These are phyloP conservation scores for Eledona agricola DNA, from an alignment of 2,888 invertebrate species.

Conservation along the genomic window DNA sequence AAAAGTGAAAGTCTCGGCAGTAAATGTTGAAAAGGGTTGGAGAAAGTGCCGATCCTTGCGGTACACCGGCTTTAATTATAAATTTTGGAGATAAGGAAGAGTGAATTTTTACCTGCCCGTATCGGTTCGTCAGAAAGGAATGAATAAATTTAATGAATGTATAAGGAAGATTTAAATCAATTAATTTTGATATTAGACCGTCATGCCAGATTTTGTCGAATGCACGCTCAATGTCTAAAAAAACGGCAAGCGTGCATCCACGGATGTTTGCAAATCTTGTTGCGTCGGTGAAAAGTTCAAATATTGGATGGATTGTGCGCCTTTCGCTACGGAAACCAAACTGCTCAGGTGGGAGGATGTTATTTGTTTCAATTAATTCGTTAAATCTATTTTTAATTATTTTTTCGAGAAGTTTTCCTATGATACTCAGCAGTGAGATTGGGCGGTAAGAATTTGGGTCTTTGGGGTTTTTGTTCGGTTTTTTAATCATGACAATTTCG, in stretches of 20 bases:
- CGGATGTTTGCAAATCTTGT: conserved; percentile 44
- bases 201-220: conserved; percentile 53
- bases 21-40: conserved; percentile 30
- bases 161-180: conserved; percentile 38
- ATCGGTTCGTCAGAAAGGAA: conserved; percentile 44
- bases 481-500: conserved; percentile 15
- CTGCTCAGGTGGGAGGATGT: conserved; percentile 34
- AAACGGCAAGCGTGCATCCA: conserved; percentile 42
- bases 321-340: conserved; percentile 51
- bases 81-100: conserved; percentile 15
- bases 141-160: conserved; percentile 41
- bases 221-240: conserved; percentile 53
- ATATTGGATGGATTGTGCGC: conserved; percentile 48
- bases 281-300: conserved; percentile 46
- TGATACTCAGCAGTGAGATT: conserved; percentile 15
- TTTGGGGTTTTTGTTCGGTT: conserved; percentile 8
- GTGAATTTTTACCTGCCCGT: conserved; percentile 38
- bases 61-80: conserved; percentile 32
- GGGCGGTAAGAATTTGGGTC: conserved; percentile 24
- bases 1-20: conserved; percentile 31
- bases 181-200: conserved; percentile 49
- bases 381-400: background rate
- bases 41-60: conserved; percentile 28
- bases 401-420: conserved; percentile 28
- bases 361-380: conserved; percentile 1